Evolutionary conservation across 2,113 vertebrate species (phyloP).

Genomic region (Podarcis muralis): DNA sequence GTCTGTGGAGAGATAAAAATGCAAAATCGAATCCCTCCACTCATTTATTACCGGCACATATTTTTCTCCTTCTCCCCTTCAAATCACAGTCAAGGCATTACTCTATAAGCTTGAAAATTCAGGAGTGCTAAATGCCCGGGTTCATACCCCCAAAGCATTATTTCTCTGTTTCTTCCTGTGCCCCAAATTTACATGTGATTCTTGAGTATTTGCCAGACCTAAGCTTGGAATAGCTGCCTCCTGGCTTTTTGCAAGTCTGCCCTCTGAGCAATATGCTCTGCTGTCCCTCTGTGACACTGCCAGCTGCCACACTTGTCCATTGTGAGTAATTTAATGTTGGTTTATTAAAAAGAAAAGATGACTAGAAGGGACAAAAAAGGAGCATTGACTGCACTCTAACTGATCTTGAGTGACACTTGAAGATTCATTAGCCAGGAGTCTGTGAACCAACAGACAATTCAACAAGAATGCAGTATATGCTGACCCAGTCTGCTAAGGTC

Average conservation of each 20-base stretch:
- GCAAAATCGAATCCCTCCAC: neutral
- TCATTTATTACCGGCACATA: neutral
- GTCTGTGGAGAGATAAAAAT: neutral
- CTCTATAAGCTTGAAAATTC: neutral
- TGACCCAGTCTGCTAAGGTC: neutral
- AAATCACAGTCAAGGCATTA: neutral
- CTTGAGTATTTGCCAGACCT: neutral
- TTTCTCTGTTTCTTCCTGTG: neutral
- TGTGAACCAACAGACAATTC: neutral
- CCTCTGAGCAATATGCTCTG: neutral
- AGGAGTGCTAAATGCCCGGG: neutral
- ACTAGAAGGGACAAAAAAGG: neutral
- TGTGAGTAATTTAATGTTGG: neutral
- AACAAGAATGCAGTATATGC: neutral
- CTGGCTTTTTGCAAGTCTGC: neutral
- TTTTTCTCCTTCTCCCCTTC: neutral
- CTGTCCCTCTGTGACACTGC: neutral
- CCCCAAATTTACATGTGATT: neutral
- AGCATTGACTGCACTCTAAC: neutral
- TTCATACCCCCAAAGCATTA: neutral
- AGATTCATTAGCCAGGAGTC: neutral
- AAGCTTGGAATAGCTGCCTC: neutral
- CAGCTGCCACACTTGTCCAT: neutral
- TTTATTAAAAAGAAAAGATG: constrained; percentile 21
- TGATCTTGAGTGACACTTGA: neutral